Conservation (phyloP, 2,797 vertebrate species). For the Phylloscopus collybita region DNA sequence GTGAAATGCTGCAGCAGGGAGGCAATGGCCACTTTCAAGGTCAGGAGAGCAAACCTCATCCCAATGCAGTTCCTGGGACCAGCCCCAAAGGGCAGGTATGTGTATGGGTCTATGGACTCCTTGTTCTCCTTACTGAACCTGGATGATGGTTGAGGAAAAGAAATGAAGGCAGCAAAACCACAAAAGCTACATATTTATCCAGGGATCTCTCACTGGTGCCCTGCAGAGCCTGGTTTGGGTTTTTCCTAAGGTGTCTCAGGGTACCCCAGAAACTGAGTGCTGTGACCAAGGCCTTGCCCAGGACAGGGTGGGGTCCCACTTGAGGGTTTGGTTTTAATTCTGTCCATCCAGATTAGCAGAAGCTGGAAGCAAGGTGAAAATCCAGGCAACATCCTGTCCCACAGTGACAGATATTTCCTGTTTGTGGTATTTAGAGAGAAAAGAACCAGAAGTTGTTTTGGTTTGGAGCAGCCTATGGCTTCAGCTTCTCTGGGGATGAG, state of each 20-base stretch:
- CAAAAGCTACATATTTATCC: background rate
- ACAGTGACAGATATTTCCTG: background rate
- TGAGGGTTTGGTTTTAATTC: background rate
- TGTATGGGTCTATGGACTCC: constrained; percentile 76
- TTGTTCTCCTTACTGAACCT: constrained; percentile 87
- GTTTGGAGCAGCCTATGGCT: background rate
- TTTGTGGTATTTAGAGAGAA: background rate
- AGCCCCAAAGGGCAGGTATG: constrained; percentile 85
- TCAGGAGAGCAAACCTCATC: constrained; percentile 84
- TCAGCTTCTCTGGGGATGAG: background rate
- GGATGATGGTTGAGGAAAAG: background rate
- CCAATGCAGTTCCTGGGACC: constrained; percentile 90
- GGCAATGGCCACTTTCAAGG: constrained; percentile 79
- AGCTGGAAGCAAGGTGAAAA: background rate
- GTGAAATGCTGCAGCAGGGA: constrained; percentile 82
- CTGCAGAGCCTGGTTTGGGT: background rate
- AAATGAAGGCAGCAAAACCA: background rate
- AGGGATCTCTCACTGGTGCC: background rate
- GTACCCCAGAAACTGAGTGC: rapidly evolving
- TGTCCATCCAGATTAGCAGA: background rate
- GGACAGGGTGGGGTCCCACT: background rate
- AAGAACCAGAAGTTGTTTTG: background rate
- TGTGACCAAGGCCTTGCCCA: background rate
- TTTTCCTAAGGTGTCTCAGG: background rate
- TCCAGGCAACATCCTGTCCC: background rate